Base-by-base conservation (phyloP, 2,888 invertebrate species). In the Synanthedon tipuliformis region DNA sequence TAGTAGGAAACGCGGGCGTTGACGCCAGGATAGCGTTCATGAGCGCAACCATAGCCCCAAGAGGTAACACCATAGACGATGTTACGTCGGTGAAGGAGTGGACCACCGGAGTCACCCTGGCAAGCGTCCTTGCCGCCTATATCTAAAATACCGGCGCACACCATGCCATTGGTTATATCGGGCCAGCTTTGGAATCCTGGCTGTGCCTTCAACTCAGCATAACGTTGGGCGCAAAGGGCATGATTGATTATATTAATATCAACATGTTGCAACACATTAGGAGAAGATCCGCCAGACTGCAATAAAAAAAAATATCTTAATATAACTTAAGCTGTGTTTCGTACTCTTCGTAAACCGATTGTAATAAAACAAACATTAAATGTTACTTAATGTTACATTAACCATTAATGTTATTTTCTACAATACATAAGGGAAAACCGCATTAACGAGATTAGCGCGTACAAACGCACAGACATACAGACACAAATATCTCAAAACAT, bases 31-130 rank as follows among this genome's bases (percentile, higher is more conserved):
- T 82, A 89, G 58, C 60, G 59, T 3, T 71, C 62, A 56, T 81
- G 62, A 4, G 81, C 88, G 61, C 89, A 89, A 15, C 77, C 70
- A 58, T 65, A 78, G 59, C 88, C 88, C 81, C 88, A 89, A 27
- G 89, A 88, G 11, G 80, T 78, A 57, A 89, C 60, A 15, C 89
- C 88, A 57, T 88, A 76, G 51, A 86, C 55, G 53, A 77, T 66
- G 53, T 74, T 55, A 23, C 73, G 68, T 34, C 67, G 58, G 65
- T 80, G 70, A 12, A 71, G 73, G 50, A 89, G 66, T n/a, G 89
- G 89, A 16, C 89, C 89, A 10, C 89, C 89, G 52, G 84, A 82
- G 71, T 89, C 89, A n/a, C 87, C 88, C 67, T 85, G 78, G 63
- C 84, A 84, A 7, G 78, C 68, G 59, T 79, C 81, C 56, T 68